Evolutionary conservation across 2,113 vertebrate genomes (phyloP).

Genomic region (Callaeas wilsoni): DNA sequence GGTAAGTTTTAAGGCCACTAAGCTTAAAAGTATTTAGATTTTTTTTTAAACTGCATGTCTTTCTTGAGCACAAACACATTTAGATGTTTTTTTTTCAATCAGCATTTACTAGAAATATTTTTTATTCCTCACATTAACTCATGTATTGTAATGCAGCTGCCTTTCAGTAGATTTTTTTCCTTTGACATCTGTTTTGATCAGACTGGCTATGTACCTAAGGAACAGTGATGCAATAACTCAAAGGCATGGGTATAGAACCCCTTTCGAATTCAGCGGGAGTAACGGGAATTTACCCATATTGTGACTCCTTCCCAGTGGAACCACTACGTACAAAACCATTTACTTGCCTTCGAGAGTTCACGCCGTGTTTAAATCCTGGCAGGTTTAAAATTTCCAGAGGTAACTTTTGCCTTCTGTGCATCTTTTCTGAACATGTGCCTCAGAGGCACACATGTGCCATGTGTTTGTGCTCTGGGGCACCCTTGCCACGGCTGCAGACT

Average conservation of each 20-base stretch:
- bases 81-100: neutral
- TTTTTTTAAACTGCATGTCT: neutral
- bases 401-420: neutral
- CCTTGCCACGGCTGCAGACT: no score
- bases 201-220: neutral
- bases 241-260: neutral
- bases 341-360: neutral
- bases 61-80: neutral
- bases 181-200: neutral
- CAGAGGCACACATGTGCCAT: no score
- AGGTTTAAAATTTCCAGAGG: neutral
- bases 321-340: neutral
- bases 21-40: neutral
- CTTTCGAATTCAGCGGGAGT: neutral
- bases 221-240: neutral
- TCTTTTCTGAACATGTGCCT: neutral
- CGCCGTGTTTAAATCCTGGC: neutral
- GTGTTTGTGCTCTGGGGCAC: neutral
- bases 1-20: conserved; percentile 23
- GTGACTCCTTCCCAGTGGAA: neutral
- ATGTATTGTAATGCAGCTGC: neutral
- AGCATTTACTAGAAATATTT: neutral
- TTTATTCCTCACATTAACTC: neutral
- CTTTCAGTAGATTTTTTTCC: neutral
- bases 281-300: neutral